These are phyloP conservation scores for Isoperla grammatica DNA, from an alignment of 2,888 invertebrate species.

Conservation along the genomic window DNA sequence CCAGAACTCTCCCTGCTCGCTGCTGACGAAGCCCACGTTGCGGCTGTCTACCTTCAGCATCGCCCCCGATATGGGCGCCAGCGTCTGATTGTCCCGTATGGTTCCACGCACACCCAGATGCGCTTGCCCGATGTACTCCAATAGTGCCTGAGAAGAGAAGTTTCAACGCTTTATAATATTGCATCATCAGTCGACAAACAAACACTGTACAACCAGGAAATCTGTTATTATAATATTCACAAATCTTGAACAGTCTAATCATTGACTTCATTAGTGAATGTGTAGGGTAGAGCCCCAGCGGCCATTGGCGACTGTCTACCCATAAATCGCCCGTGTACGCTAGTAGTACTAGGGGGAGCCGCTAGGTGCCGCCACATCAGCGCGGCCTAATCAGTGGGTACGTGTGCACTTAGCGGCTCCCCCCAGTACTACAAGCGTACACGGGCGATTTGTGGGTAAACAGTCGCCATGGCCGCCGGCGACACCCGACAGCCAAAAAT, in stretches of 20 bases:
- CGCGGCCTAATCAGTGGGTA: too few species aligned
- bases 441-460: too few species aligned
- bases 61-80: conserved; percentile 39
- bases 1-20: conserved; percentile 49
- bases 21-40: conserved; percentile 42
- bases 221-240: too few species aligned
- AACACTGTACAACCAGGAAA: too few species aligned
- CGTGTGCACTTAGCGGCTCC: too few species aligned
- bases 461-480: too few species aligned
- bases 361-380: too few species aligned
- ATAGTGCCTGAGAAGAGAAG: conserved; percentile 36
- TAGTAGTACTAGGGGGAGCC: too few species aligned
- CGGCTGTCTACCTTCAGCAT: conserved; percentile 42
- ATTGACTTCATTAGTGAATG: background rate
- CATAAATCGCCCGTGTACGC: too few species aligned
- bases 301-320: too few species aligned
- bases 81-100: conserved; percentile 38
- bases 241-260: background rate
- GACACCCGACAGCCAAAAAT: background rate
- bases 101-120: conserved; percentile 47
- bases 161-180: background rate
- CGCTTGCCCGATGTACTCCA: conserved; percentile 43
- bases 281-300: too few species aligned
- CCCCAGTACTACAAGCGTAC: too few species aligned
- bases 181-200: background rate